A percentile compares a stretch with the other conserved stretches of the same genome.
phyloP scores from a whole-genome alignment of 2,113 vertebrate genomes.

The Macrotis lagotis region DNA sequence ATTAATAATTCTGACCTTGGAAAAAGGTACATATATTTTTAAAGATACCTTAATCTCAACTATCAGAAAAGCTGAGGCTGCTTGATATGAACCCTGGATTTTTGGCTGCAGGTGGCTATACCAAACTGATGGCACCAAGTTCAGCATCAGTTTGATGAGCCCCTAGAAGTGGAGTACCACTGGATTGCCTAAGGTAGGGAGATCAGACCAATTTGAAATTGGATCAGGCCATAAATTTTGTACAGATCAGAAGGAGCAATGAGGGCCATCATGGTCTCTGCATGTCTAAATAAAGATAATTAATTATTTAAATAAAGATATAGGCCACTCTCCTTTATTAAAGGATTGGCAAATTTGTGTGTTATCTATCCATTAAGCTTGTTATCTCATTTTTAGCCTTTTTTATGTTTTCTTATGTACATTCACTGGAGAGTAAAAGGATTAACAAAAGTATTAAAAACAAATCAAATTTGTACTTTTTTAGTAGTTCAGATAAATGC shows the following conservation, averaged over 20 bases:
- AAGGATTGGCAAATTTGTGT: background rate
- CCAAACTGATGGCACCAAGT: background rate
- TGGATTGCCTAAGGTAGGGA: background rate
- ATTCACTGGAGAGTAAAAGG: background rate
- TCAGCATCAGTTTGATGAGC: background rate
- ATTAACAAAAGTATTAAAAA: constrained; percentile 11
- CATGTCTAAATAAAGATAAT: background rate
- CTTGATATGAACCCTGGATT: background rate
- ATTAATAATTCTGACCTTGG: constrained; percentile 26
- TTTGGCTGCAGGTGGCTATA: background rate
- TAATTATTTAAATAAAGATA: no score
- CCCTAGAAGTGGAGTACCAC: background rate
- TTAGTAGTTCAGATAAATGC: background rate
- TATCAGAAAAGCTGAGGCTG: background rate
- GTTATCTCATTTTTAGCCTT: background rate
- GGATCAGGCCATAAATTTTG: background rate
- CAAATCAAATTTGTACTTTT: background rate
- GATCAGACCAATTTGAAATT: background rate
- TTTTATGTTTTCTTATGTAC: constrained; percentile 2
- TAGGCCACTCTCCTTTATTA: background rate
- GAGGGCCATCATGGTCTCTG: background rate
- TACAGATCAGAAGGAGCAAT: background rate
- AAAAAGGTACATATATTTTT: background rate
- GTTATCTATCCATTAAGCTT: background rate
- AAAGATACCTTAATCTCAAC: background rate